A percentile compares a stretch with the other conserved stretches of the same genome.
These are phyloP conservation scores for Felis chaus DNA, from an alignment of 2,113 vertebrate species.

Conservation along the genomic window DNA sequence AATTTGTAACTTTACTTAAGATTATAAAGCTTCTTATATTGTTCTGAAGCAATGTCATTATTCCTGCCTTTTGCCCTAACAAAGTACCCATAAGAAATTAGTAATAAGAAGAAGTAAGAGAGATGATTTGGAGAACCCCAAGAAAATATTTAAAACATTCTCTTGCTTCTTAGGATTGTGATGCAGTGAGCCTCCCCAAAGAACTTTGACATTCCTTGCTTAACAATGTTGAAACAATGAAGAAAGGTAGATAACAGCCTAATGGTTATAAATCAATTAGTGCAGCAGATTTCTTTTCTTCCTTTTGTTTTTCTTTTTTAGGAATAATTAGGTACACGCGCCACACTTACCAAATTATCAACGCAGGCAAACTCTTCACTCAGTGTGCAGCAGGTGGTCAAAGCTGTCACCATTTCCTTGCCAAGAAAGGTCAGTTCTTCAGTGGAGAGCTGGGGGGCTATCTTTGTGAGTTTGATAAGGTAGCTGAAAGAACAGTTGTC, in stretches of 20 bases:
- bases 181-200: background rate
- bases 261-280: background rate
- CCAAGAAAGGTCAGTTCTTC: constrained; percentile 61
- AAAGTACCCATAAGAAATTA: background rate
- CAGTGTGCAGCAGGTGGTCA: constrained; percentile 43
- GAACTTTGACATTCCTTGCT: background rate
- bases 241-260: background rate
- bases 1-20: background rate
- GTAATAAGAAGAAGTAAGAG: background rate
- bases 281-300: background rate
- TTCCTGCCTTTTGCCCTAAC: background rate
- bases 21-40: background rate
- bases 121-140: background rate
- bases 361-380: constrained; percentile 59
- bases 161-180: background rate
- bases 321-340: background rate
- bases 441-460: constrained; percentile 55
- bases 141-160: background rate
- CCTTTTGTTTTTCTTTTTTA: background rate
- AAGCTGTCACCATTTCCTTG: constrained; percentile 21
- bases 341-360: constrained; percentile 64
- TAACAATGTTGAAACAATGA: background rate
- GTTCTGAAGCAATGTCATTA: background rate
- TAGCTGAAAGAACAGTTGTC: constrained; percentile 60
- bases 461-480: constrained; percentile 54